Conservation (phyloP, 2,888 invertebrate species). For the Apamea crenata region DNA sequence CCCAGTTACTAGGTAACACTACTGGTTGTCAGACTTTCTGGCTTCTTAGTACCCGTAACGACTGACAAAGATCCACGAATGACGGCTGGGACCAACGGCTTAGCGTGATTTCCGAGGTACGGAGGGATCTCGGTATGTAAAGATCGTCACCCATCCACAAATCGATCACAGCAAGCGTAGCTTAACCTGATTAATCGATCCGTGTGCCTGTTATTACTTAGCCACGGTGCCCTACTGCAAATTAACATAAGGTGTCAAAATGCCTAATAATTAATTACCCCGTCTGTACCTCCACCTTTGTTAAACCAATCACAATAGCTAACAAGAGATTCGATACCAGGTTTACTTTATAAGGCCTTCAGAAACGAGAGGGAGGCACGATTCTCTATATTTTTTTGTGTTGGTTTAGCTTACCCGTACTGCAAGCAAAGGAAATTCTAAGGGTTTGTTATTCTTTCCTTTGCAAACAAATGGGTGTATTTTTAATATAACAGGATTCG, state of each 20-base stretch:
- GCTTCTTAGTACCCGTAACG: too few species aligned
- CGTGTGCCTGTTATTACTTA: too few species aligned
- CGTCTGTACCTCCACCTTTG: neutral
- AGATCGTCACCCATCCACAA: too few species aligned
- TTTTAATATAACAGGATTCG: conserved; percentile 41
- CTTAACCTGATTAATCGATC: too few species aligned
- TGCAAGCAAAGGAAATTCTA: conserved; percentile 27
- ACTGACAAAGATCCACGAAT: too few species aligned
- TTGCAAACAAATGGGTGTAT: conserved; percentile 37
- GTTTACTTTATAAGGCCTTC: conserved; percentile 1
- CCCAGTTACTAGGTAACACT: too few species aligned
- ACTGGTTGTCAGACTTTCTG: too few species aligned
- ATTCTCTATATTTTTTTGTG: neutral
- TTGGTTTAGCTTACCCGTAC: neutral
- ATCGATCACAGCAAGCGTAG: too few species aligned
- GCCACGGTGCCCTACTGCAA: neutral
- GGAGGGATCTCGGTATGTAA: too few species aligned
- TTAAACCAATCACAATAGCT: conserved; percentile 5
- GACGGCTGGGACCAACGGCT: too few species aligned
- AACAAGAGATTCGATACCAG: neutral
- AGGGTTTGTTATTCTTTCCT: conserved; percentile 45
- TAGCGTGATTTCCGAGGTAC: too few species aligned
- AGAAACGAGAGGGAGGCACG: neutral
- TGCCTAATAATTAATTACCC: neutral
- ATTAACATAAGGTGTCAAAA: neutral